Evolutionary conservation across 2,113 vertebrate genomes (phyloP).

Genomic region (Salvator merianae): DNA sequence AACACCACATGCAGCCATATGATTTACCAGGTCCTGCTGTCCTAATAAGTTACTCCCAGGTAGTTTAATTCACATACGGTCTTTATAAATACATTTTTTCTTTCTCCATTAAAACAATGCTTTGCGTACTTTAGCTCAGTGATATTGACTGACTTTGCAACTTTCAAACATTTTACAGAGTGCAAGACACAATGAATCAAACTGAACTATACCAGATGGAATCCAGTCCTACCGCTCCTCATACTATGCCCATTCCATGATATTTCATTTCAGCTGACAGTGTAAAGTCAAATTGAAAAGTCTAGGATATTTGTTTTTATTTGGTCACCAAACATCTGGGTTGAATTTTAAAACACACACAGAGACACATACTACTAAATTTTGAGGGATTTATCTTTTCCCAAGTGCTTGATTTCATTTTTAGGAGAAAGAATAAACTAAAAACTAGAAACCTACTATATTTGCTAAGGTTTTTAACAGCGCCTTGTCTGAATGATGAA

Average conservation of each 20-base stretch:
- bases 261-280: conserved; percentile 5
- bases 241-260: conserved; percentile 8
- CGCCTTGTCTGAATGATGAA: conserved; percentile 13
- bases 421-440: conserved; percentile 4
- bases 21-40: background rate
- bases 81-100: conserved; percentile 23
- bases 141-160: background rate
- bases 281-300: conserved; percentile 39
- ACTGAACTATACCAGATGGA: background rate
- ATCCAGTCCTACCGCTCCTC: fast-evolving
- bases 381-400: background rate
- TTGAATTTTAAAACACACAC: conserved; percentile 5
- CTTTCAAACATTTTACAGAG: background rate
- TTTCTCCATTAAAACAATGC: conserved; percentile 6
- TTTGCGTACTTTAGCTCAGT: conserved; percentile 5
- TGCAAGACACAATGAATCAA: background rate
- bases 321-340: conserved; percentile 11
- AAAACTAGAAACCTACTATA: conserved; percentile 8
- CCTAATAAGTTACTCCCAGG: background rate
- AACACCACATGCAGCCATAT: background rate
- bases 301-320: background rate
- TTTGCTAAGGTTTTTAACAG: conserved; percentile 23
- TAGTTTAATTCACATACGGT: conserved; percentile 2
- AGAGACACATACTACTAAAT: background rate
- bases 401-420: background rate